Percentiles rank a stretch among this genome's conserved stretches.
Evolutionary conservation across 1,140 invertebrate species (phyloP).

Genomic region (Zaprionus davidi): DNA sequence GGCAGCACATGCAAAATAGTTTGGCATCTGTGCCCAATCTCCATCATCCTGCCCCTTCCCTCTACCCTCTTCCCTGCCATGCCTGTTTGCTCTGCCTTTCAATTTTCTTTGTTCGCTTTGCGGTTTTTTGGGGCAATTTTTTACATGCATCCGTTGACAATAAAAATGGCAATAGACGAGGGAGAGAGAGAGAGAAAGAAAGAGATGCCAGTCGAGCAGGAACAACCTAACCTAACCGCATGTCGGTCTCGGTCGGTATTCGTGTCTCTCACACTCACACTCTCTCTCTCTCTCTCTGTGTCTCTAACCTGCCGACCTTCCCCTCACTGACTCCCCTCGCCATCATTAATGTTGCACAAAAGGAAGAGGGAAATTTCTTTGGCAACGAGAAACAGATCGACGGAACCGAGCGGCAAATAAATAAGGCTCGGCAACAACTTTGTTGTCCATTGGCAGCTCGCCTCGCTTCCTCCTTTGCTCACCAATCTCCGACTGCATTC

Average conservation of each 20-base stretch:
- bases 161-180: conserved; percentile 73
- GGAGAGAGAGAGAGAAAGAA: conserved; percentile 5
- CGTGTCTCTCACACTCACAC: neutral
- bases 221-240: conserved; percentile 34
- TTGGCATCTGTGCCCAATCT: conserved; percentile 39
- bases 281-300: neutral
- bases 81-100: conserved; percentile 46
- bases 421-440: conserved; percentile 66
- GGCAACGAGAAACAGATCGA: conserved; percentile 53
- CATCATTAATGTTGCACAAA: conserved; percentile 77
- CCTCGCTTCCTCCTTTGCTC: conserved; percentile 22
- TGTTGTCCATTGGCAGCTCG: conserved; percentile 70
- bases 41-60: neutral
- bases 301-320: neutral
- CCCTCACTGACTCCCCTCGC: neutral
- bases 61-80: neutral
- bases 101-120: conserved; percentile 71
- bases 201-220: conserved; percentile 36
- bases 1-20: conserved; percentile 70
- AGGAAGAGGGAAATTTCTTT: conserved; percentile 57
- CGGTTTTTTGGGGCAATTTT: conserved; percentile 58
- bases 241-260: conserved; percentile 2
- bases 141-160: conserved; percentile 71
- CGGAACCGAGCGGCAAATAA: conserved; percentile 64
- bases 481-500: conserved; percentile 12